Base-by-base conservation (phyloP, 2,888 invertebrate species). In the Lepetodrilus schrolli region DNA sequence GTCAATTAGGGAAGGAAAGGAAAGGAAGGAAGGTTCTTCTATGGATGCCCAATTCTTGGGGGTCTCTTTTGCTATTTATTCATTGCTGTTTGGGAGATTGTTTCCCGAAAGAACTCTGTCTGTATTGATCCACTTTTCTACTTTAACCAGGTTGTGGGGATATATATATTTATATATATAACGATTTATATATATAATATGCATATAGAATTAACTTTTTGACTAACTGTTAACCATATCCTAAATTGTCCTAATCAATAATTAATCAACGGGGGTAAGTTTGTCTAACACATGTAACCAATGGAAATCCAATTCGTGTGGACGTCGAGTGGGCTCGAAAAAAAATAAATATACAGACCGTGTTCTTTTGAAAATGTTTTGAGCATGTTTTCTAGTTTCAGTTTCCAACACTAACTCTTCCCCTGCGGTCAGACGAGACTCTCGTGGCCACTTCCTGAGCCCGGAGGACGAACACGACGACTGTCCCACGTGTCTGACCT, bases 331-430 rank as follows among this genome's bases (percentile, higher is more conserved):
- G 58, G 58, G 26, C 58, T n/a, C n/a, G n/a, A n/a, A n/a, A n/a
- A n/a, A n/a, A n/a, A n/a, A n/a, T n/a, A n/a, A n/a, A n/a, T 30
- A 58, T 58, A 30, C 58, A 58, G 58, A 58, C 58, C 26, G 58
- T 58, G 58, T 58, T 58, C 58, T 58, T 58, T 58, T 58, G 58
- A 58, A 23, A 58, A 58, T 58, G 58, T 58, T 58, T n/a, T 58
- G 26, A 58, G 58, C 58, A 58, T 58, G 58, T 58, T 58, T 58
- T 58, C 58, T 58, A 58, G 58, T 58, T 58, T 58, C 58, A 58
- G 58, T 58, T 58, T 58, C 58, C 58, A 58, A 30, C 58, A 58
- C 58, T 58, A 58, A 58, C 58, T 58, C 58, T 34, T 58, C 58
- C 58, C 58, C 30, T 34, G 30, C 58, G 34, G 58, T 58, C 17